Evolutionary conservation across 2,888 invertebrate species (phyloP).

Genomic region (Microctonus hyperodae): DNA sequence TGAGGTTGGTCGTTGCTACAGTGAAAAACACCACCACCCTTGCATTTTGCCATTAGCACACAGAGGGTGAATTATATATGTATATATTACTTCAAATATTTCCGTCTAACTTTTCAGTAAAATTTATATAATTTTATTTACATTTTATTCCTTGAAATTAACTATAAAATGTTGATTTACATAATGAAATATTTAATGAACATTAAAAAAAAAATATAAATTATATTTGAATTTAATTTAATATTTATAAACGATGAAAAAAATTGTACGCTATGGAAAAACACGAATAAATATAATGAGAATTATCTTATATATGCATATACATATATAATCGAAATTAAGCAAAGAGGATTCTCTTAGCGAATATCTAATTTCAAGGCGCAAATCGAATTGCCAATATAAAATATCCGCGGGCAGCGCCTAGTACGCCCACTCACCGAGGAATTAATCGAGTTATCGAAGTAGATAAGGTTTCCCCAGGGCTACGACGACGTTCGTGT

Average conservation of each 20-base stretch:
- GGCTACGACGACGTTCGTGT: conserved; percentile 7
- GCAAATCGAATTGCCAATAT: conserved; percentile 34
- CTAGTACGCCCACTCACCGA: conserved; percentile 26
- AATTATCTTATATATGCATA: conserved; percentile 10
- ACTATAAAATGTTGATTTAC: no score
- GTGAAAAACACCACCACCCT: background rate
- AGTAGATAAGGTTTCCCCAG: conserved; percentile 35
- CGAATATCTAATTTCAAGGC: conserved; percentile 31
- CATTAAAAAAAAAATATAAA: no score
- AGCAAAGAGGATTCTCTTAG: conserved; percentile 23
- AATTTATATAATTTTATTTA: conserved; percentile 16
- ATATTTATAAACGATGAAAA: background rate
- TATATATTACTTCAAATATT: no score
- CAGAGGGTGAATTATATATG: background rate
- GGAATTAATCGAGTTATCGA: conserved; percentile 42
- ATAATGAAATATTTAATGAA: no score
- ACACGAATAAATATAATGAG: background rate
- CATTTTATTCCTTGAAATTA: background rate
- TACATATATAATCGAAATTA: conserved; percentile 18
- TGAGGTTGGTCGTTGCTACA: conserved; percentile 19
- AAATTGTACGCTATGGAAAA: background rate
- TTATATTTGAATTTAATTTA: no score
- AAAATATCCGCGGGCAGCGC: conserved; percentile 30
- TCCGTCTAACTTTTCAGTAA: background rate
- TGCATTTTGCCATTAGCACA: background rate